These are phyloP conservation scores for Axea sp. DNA, from an alignment of 2,888 invertebrate genomes.

Conservation along the genomic window DNA sequence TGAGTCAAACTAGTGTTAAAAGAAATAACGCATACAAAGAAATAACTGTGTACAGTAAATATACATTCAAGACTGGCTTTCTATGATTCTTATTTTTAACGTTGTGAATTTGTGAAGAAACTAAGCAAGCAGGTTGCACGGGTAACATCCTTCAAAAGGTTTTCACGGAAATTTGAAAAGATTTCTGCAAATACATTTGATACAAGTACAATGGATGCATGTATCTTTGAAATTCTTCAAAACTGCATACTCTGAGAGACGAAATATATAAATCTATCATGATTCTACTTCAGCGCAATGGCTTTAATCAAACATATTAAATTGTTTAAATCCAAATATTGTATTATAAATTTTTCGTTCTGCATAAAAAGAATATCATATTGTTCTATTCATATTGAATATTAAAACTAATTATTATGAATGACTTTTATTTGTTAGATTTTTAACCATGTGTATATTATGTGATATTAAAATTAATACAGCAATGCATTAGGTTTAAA, in stretches of 20 bases:
- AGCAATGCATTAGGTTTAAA: too few species aligned
- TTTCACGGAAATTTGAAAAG: conserved; percentile 47
- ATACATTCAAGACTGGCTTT: conserved; percentile 42
- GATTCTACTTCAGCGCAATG: conserved; percentile 21
- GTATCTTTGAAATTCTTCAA: conserved; percentile 31
- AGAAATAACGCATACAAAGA: conserved; percentile 34
- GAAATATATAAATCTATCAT: conserved; percentile 36
- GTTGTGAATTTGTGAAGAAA: conserved; percentile 46
- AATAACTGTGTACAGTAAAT: conserved; percentile 35
- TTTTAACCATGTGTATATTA: too few species aligned
- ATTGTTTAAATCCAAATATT: conserved; percentile 19
- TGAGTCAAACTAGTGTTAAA: conserved; percentile 37
- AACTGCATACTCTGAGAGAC: conserved; percentile 25
- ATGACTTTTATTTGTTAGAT: too few species aligned
- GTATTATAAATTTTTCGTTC: too few species aligned
- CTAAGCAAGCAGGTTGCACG: conserved; percentile 39
- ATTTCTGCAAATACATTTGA: conserved; percentile 45
- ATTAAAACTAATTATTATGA: too few species aligned
- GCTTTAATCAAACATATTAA: conserved; percentile 16
- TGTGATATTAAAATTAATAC: too few species aligned
- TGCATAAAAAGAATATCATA: too few species aligned
- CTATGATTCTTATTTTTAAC: conserved; percentile 47
- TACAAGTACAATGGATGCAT: conserved; percentile 42
- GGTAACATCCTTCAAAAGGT: conserved; percentile 38
- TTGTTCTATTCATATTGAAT: too few species aligned